Evolutionary conservation across 2,113 vertebrate species (phyloP).

Genomic region (Aptenodytes patagonicus): DNA sequence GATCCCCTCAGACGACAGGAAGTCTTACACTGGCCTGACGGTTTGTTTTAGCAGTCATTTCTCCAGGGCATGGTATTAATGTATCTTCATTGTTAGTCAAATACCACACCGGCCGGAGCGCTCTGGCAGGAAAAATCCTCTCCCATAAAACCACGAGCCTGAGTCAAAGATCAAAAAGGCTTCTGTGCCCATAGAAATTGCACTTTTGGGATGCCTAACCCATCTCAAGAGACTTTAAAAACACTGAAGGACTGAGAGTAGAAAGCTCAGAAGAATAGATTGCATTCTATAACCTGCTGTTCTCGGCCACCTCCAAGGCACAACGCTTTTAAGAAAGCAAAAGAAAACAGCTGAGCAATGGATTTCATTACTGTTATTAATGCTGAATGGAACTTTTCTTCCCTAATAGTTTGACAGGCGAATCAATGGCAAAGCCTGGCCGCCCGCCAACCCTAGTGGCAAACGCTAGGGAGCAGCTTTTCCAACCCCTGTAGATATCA

Average conservation of each 20-base stretch:
- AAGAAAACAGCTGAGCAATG: neutral
- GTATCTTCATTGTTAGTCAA: neutral
- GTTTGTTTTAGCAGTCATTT: conserved; percentile 27
- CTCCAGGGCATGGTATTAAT: conserved; percentile 1
- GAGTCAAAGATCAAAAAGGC: neutral
- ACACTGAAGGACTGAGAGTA: neutral
- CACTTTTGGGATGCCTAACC: neutral
- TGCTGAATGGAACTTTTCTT: neutral
- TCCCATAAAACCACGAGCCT: neutral
- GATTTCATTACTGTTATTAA: neutral
- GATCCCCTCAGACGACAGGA: neutral
- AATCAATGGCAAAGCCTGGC: neutral
- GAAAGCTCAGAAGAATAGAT: neutral
- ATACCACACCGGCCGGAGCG: neutral
- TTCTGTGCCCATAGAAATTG: neutral
- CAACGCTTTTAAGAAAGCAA: neutral
- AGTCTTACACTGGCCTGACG: neutral
- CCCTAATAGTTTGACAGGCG: neutral
- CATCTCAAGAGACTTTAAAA: neutral
- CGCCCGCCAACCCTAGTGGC: neutral
- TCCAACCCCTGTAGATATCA: neutral
- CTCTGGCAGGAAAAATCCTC: neutral
- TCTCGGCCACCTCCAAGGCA: neutral
- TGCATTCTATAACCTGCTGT: neutral
- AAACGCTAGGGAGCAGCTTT: neutral